A percentile compares a stretch with the other conserved stretches of the same genome.
phyloP scores from a whole-genome alignment of 2,797 vertebrate genomes.

The Sparus aurata region DNA sequence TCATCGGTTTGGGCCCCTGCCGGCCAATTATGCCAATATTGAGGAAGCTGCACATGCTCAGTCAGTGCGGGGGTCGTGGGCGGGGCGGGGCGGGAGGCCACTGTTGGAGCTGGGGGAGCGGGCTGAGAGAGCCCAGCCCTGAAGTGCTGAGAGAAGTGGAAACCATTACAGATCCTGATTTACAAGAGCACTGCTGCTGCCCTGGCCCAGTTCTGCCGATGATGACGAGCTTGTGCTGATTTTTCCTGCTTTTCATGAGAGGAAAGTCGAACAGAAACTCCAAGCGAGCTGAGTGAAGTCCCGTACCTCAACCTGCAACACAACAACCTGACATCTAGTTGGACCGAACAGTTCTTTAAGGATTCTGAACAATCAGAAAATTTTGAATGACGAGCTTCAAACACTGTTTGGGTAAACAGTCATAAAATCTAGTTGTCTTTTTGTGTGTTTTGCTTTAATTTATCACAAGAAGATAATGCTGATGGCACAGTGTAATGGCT shows the following conservation, averaged over 20 bases:
- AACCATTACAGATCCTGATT: conserved; percentile 80
- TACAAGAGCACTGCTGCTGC: conserved; percentile 72
- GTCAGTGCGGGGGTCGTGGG: conserved; percentile 43
- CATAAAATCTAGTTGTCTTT: no score
- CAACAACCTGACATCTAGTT: background rate
- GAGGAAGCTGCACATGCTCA: conserved; percentile 61
- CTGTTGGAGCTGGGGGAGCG: conserved; percentile 30
- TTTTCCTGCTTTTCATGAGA: conserved; percentile 56
- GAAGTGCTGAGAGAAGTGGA: conserved; percentile 78
- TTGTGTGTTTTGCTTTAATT: no score
- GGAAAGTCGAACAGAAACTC: conserved; percentile 51
- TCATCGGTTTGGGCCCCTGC: conserved; percentile 65
- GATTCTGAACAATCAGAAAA: background rate
- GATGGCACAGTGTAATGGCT: no score
- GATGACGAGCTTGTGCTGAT: conserved; percentile 36
- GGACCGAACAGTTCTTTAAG: background rate
- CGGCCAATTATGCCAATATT: conserved; percentile 55
- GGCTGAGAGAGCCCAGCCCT: conserved; percentile 49
- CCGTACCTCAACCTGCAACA: background rate
- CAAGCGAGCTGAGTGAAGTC: conserved; percentile 15
- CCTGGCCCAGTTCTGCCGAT: conserved; percentile 44
- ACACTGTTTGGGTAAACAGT: background rate
- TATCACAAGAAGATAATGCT: no score
- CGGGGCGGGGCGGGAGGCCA: conserved; percentile 28
- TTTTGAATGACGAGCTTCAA: background rate